Base-by-base conservation (phyloP, 64 coral and sea anemone species). In the Pocillopora damicornis region DNA sequence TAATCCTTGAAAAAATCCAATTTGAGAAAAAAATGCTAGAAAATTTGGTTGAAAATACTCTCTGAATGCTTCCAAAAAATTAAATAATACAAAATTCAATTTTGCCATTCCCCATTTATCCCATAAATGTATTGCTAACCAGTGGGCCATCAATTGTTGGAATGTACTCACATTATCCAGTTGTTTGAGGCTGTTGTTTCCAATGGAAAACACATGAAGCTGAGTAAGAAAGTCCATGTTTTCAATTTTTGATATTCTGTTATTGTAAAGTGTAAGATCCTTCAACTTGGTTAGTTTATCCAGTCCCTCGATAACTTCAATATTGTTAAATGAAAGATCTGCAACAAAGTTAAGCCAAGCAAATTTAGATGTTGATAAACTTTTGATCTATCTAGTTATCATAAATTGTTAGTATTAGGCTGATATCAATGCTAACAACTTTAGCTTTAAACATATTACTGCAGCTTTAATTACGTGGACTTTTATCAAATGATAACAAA, bases 311-410 rank as follows among this genome's bases (percentile, higher is more conserved):
- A 99, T 75, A 37, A 99, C 93, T 88, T 99, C 97, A 76, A 99
- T 99, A 64, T 99, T 99, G 88, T 99, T 99, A 73, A 99, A 99
- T 74, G 97, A 99, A 11, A 99, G 74, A 91, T 99, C 97, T 99
- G 59, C 60, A 92, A 90, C 4, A 57, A 59, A 35, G 30, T 68
- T 36, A 5, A 58, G 6, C 60, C 37, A 51, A 58, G 18, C 63
- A 26, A 59, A 8, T 35, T 42, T 22, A 59, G 5, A 60, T 0
- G 23, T n/a, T 62, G 16, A 11, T 15, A 68, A 15, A 20, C 30
- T 37, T 12, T 36, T 35, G 13, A 63, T 59, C 42, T 4, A 60
- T 35, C 16, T 45, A 30, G 30, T 58, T 25, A 59, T 22, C 25
- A 76, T 76, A 13, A 36, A 1, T 36, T 51, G 42, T 76, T 36